phyloP scores from a whole-genome alignment of 1,140 invertebrate genomes.

The Nautilus pompilius region DNA sequence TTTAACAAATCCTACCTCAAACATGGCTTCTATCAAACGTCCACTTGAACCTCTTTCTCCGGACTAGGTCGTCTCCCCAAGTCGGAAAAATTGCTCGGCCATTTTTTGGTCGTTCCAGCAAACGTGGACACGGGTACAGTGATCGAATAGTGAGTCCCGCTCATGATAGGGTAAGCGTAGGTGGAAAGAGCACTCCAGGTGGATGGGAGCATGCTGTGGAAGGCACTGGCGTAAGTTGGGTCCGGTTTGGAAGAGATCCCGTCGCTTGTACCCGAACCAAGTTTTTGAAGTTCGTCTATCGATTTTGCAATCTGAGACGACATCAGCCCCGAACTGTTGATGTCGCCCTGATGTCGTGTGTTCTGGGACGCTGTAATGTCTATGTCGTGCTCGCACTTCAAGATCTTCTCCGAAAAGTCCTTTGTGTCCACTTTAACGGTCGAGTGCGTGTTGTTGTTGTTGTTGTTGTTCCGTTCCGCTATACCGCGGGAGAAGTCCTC shows the following conservation, averaged over 20 bases:
- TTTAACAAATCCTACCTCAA: too few relatives aligned
- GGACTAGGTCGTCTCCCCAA: not conserved
- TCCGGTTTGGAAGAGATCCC: not conserved
- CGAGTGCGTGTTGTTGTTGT: not conserved
- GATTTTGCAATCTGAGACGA: not conserved
- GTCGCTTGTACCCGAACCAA: not conserved
- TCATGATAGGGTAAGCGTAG: constrained; percentile 15
- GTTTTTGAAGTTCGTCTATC: not conserved
- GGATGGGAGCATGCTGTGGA: constrained; percentile 7
- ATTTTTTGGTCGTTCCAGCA: constrained; percentile 3
- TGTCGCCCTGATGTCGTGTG: not conserved
- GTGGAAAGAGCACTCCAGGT: constrained; percentile 12
- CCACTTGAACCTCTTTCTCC: constrained; percentile 3
- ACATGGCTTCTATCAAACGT: too few relatives aligned
- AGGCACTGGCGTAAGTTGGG: constrained; percentile 10
- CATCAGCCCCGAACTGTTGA: not conserved
- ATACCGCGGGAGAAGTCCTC: constrained; percentile 2
- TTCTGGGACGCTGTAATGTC: not conserved
- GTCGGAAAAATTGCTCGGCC: not conserved
- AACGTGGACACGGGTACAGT: not conserved
- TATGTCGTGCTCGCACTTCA: not conserved
- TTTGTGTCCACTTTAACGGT: not conserved
- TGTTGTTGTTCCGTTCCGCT: not conserved
- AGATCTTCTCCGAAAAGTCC: not conserved
- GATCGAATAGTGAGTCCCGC: constrained; percentile 4